Evolutionary conservation across 2,888 invertebrate genomes (phyloP), one percentile per base, ranked within the genome.

Genomic region (Trissolcus brochymenae): DNA sequence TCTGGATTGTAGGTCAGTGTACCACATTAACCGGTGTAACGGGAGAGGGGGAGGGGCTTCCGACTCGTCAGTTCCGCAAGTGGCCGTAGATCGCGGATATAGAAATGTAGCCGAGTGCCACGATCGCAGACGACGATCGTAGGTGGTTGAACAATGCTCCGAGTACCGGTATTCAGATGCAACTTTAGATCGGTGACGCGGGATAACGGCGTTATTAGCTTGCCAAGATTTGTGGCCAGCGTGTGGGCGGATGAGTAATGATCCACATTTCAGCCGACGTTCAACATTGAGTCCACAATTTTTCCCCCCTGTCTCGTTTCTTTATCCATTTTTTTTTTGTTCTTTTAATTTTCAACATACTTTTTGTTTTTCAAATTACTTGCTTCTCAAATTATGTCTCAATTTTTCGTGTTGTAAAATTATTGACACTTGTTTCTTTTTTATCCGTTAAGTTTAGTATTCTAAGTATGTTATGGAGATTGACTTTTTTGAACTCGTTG

Each of bases 1-100:
- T 66, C 83, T 82, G 76, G 82, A 88, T 87, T 88, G 89, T 88
- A 88, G 89, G 88, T 89, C 88, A 89, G 88, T 88, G 88, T 88
- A 89, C 89, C 88, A 88, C 87, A 86, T 87, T 79, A 79, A 79
- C 79, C 78, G 78, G 78, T 70, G 83, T 79, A 77, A 81, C 82
- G 82, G 81, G 81, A 76, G 76, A 76, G 54, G 71, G 55, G 67
- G 65, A 50, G 78, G 76, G 84, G 82, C 86, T 86, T 86, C 85
- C 86, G 86, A 86, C 81, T 86, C 83, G 84, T 84, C 84, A 84
- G 84, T 85, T 85, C 85, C 84, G 85, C 83, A 83, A 84, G 83
- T 81, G 80, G 60, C 81, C 83, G 82, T 82, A 84, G 81, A 76
- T 70, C 72, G 77, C 77, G 75, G 76, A 78, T 76, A 71, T 70